A percentile compares a stretch with the other conserved stretches of the same genome.
phyloP scores from a whole-genome alignment of 1,140 invertebrate genomes.

The Venustaconcha ellipsiformis region DNA sequence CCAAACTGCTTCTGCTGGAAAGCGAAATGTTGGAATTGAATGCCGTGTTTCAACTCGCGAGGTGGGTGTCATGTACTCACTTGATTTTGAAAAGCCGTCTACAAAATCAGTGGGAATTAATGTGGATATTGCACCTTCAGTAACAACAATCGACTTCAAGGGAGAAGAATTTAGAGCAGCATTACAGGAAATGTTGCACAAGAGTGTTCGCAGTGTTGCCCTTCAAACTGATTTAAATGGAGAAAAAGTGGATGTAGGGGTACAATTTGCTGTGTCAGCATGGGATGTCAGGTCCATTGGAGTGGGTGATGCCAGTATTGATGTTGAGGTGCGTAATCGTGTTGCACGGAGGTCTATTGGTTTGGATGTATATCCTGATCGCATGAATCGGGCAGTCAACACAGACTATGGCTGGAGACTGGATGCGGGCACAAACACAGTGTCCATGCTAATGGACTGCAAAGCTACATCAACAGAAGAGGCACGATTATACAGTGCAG shows the following conservation, averaged over 20 bases:
- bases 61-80: constrained; percentile 62
- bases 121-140: constrained; percentile 56
- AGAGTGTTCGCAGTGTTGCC: constrained; percentile 59
- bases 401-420: constrained; percentile 61
- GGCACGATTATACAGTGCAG: constrained; percentile 36
- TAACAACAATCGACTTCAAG: constrained; percentile 55
- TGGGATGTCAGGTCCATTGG: constrained; percentile 43
- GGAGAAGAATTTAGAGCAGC: constrained; percentile 62
- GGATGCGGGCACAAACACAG: constrained; percentile 62
- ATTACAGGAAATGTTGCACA: constrained; percentile 56
- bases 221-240: constrained; percentile 52
- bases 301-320: constrained; percentile 58
- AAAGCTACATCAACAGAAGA: constrained; percentile 63
- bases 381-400: constrained; percentile 41
- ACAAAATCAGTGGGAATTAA: constrained; percentile 60
- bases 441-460: constrained; percentile 45
- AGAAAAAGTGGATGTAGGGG: constrained; percentile 36
- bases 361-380: constrained; percentile 53
- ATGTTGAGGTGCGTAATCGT: constrained; percentile 55
- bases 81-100: constrained; percentile 57
- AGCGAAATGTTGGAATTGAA: constrained; percentile 77
- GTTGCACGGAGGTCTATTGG: constrained; percentile 50
- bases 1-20: constrained; percentile 43
- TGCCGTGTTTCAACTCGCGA: constrained; percentile 76
- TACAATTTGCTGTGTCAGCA: constrained; percentile 36